Conservation (phyloP, 2,113 vertebrate species). For the Laticauda colubrina region DNA sequence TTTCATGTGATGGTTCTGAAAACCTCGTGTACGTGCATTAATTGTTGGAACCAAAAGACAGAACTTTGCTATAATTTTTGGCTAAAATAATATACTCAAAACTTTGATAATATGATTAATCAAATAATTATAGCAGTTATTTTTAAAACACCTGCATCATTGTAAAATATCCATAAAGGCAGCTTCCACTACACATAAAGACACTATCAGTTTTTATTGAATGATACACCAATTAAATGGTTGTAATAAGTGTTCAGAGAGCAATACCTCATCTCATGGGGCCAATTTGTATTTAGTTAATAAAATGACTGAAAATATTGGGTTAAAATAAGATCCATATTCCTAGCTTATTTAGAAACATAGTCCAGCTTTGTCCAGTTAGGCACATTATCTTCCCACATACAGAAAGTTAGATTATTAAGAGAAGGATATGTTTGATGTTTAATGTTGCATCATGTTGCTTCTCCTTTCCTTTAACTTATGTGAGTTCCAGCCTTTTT, state of each 20-base stretch:
- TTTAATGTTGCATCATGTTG: neutral
- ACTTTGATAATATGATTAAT: too few relatives aligned
- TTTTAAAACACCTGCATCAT: too few relatives aligned
- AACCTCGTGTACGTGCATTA: neutral
- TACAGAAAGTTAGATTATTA: neutral
- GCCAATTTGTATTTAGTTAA: neutral
- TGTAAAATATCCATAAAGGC: too few relatives aligned
- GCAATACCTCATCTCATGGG: neutral
- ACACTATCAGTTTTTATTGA: neutral
- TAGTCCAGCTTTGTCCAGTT: neutral
- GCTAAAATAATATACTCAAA: too few relatives aligned
- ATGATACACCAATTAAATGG: neutral
- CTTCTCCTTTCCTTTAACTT: neutral
- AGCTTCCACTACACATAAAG: neutral
- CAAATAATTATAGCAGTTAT: too few relatives aligned
- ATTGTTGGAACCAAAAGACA: too few relatives aligned
- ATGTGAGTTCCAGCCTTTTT: neutral
- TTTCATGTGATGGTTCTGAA: neutral
- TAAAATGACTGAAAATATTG: neutral
- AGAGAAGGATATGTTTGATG: neutral
- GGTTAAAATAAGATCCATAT: neutral
- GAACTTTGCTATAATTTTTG: too few relatives aligned
- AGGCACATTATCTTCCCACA: neutral
- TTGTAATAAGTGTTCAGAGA: neutral
- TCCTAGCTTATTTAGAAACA: neutral